Base-by-base conservation (phyloP, 2,888 invertebrate species). In the Steinernema scapterisci region DNA sequence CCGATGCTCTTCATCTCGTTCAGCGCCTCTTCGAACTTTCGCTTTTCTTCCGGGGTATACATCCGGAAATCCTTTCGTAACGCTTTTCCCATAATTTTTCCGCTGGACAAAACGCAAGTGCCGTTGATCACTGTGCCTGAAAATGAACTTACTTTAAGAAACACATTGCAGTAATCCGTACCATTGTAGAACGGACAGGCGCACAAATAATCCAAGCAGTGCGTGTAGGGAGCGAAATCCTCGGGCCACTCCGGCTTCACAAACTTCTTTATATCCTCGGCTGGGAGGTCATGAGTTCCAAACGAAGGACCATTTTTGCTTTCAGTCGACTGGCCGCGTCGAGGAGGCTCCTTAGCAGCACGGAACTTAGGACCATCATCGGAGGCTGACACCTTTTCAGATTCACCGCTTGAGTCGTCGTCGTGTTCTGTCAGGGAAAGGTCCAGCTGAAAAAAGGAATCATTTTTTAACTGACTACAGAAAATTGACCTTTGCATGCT, bases 181-280 rank as follows among this genome's bases (percentile, higher is more conserved):
- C 54, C 31, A 9, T 52, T 31, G 45, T 73, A 84, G 72, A 79
- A 80, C 19, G 79, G 80, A 72, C 84, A 84, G 19, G 81, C 76
- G 63, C 83, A 84, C n/a, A 78, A 74, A 54, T 78, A 73, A 27
- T 82, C 80, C 80, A 83, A 73, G 71, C 84, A 84, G 23, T 78
- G 76, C 73, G 83, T 52, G 70, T 82, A 83, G 13, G 77, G 71
- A 19, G 74, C 63, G 9, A 79, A 43, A 23, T 72, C 48, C 56
- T 71, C 31, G 1, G 79, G 79, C 79, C 79, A 79, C n/a, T 38
- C 31, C 25, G 73, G 63, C 19, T 63, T 63, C 63, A 25, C 25
- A 25, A 27, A 63, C 31, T 63, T 63, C 31, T 38, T 16, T 13
- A 63, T 63, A 31, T 63, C 63, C 38, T 63, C 63, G 19, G 63